phyloP scores from a whole-genome alignment of 2,113 vertebrate species.

The Poeciliopsis prolifica region DNA sequence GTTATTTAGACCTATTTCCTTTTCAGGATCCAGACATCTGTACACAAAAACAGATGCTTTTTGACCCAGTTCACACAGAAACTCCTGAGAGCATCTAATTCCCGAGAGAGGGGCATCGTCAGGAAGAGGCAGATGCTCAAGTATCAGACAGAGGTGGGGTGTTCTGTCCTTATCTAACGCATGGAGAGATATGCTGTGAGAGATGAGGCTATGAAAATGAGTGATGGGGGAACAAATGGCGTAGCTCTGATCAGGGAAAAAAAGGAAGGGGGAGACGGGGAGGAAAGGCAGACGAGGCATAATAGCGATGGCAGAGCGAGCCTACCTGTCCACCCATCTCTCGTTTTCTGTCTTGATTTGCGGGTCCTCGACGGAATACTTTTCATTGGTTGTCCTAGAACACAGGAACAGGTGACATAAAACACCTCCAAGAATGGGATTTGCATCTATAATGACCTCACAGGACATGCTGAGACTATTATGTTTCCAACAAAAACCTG shows the following conservation, averaged over 20 bases:
- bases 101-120: constrained; percentile 31
- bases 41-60: constrained; percentile 30
- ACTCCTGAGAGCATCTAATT: constrained; percentile 27
- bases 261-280: constrained; percentile 1
- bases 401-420: constrained; percentile 78
- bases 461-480: constrained; percentile 59
- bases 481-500: constrained; percentile 61
- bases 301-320: constrained; percentile 55
- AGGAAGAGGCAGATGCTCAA: constrained; percentile 55
- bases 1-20: not conserved
- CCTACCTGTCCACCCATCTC: constrained; percentile 73
- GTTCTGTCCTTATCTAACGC: constrained; percentile 55
- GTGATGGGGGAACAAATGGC: constrained; percentile 67
- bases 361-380: constrained; percentile 61
- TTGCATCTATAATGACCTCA: constrained; percentile 74
- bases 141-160: constrained; percentile 47
- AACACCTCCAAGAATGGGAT: constrained; percentile 70
- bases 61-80: constrained; percentile 60
- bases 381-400: constrained; percentile 42
- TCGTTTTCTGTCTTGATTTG: constrained; percentile 76
- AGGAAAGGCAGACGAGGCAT: constrained; percentile 42
- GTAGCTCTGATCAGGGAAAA: constrained; percentile 53
- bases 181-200: constrained; percentile 38
- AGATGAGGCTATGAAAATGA: constrained; percentile 70
- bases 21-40: constrained; percentile 25